A percentile compares a stretch with the other conserved stretches of the same genome.
These are phyloP conservation scores for Hippasteria phrygiana DNA, from an alignment of 53 echinoderm and acorn worm species.

Conservation along the genomic window DNA sequence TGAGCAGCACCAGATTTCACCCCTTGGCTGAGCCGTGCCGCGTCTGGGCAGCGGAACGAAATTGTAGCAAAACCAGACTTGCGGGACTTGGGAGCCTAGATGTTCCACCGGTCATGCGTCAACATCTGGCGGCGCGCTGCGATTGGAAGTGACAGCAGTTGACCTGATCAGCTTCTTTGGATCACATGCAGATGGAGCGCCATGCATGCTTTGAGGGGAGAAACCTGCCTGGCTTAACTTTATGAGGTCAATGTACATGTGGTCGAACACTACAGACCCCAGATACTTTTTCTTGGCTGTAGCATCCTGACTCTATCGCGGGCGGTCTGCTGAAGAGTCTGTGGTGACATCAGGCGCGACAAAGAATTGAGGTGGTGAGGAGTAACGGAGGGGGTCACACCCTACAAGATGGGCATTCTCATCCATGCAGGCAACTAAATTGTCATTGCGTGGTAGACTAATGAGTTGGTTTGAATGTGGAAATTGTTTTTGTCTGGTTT, in stretches of 20 bases:
- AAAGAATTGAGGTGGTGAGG: too few relatives aligned
- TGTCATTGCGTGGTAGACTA: too few relatives aligned
- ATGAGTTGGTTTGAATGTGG: too few relatives aligned
- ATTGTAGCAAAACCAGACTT: neutral
- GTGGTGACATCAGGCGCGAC: too few relatives aligned
- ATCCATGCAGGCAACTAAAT: too few relatives aligned
- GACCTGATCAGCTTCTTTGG: constrained; percentile 35
- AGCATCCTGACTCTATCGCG: neutral
- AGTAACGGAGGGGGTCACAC: too few relatives aligned
- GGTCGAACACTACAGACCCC: constrained; percentile 38
- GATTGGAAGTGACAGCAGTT: constrained; percentile 52
- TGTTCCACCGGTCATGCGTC: constrained; percentile 41
- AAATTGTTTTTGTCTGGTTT: too few relatives aligned
- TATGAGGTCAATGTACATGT: constrained; percentile 47
- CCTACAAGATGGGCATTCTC: too few relatives aligned
- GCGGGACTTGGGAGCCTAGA: neutral
- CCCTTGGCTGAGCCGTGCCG: neutral
- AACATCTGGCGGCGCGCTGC: constrained; percentile 23
- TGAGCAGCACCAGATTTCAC: neutral
- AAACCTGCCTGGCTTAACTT: constrained; percentile 22
- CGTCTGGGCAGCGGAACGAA: constrained; percentile 12
- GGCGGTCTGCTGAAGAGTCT: too few relatives aligned
- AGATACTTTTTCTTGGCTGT: too few relatives aligned
- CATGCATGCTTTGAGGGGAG: neutral
- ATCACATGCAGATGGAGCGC: constrained; percentile 5